A percentile compares a stretch with the other conserved stretches of the same genome.
phyloP scores from a whole-genome alignment of 1,140 invertebrate species.

The Drosophila neocordata region DNA sequence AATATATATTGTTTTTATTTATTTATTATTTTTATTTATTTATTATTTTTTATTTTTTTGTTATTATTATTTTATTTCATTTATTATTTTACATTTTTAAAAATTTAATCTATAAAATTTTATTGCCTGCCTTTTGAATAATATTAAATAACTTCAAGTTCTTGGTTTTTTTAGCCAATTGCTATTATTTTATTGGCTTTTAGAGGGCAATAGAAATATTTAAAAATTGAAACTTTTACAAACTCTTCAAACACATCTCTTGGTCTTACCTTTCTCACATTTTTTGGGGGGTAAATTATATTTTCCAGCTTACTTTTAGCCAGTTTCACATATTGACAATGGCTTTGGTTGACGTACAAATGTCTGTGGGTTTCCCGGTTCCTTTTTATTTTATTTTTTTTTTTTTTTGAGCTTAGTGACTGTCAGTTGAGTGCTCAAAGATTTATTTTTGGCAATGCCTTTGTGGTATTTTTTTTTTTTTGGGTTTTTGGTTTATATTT shows the following conservation, averaged over 20 bases:
- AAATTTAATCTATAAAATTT: no score
- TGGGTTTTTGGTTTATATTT: not conserved
- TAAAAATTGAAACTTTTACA: no score
- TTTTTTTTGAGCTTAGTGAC: constrained; percentile 35
- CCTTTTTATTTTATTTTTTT: not conserved
- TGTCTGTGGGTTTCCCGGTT: constrained; percentile 51
- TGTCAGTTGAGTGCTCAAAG: constrained; percentile 41
- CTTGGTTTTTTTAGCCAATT: no score
- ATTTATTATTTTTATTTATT: no score
- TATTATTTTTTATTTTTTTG: no score
- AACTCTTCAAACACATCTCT: constrained; percentile 17
- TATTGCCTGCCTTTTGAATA: no score
- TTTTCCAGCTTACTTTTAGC: constrained; percentile 73
- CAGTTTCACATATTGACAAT: constrained; percentile 56
- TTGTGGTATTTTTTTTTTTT: constrained; percentile 2
- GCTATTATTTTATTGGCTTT: no score
- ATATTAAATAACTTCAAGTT: no score
- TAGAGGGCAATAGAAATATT: no score
- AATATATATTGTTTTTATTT: no score
- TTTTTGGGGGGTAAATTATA: constrained; percentile 48
- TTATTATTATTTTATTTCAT: no score
- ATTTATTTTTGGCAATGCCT: constrained; percentile 54
- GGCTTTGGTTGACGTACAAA: constrained; percentile 51
- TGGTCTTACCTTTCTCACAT: constrained; percentile 49
- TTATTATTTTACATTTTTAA: no score